Conservation (phyloP, 2,888 invertebrate species). For the Magallana nippona region DNA sequence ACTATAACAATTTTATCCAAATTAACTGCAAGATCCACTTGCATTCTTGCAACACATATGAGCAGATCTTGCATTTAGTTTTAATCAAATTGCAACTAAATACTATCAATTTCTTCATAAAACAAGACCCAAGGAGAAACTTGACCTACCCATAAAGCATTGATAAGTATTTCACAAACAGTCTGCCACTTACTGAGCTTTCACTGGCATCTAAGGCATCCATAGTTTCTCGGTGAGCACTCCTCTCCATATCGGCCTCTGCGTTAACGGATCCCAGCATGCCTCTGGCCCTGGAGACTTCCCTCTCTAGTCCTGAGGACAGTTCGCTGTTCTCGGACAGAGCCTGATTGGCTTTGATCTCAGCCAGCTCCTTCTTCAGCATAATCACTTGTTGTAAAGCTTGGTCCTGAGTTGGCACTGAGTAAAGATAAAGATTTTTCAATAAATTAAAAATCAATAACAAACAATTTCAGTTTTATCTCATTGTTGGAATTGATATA, state of each 20-base stretch:
- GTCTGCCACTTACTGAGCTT: slow-evolving; percentile 67
- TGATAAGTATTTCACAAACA: no score
- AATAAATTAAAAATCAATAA: background rate
- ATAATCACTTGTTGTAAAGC: slow-evolving; percentile 79
- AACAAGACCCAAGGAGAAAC: background rate
- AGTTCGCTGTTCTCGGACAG: slow-evolving; percentile 68
- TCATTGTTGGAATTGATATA: no score
- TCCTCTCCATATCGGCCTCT: slow-evolving; percentile 76
- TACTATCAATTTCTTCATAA: no score
- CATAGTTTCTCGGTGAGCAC: slow-evolving; percentile 78
- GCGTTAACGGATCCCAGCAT: slow-evolving; percentile 65
- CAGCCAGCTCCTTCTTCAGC: slow-evolving; percentile 79
- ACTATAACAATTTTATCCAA: no score
- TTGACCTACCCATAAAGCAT: background rate
- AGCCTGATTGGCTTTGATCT: slow-evolving; percentile 77
- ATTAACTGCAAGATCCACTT: no score
- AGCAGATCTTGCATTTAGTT: no score
- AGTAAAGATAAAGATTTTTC: background rate
- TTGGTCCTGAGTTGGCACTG: slow-evolving; percentile 78
- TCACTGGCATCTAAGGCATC: slow-evolving; percentile 78
- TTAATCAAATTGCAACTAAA: no score
- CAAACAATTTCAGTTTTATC: background rate
- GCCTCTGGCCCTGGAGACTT: slow-evolving; percentile 72
- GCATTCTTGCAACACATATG: no score
- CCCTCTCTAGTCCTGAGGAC: slow-evolving; percentile 67